phyloP scores from a whole-genome alignment of 2,113 vertebrate species.

The Cephalopterus ornatus region DNA sequence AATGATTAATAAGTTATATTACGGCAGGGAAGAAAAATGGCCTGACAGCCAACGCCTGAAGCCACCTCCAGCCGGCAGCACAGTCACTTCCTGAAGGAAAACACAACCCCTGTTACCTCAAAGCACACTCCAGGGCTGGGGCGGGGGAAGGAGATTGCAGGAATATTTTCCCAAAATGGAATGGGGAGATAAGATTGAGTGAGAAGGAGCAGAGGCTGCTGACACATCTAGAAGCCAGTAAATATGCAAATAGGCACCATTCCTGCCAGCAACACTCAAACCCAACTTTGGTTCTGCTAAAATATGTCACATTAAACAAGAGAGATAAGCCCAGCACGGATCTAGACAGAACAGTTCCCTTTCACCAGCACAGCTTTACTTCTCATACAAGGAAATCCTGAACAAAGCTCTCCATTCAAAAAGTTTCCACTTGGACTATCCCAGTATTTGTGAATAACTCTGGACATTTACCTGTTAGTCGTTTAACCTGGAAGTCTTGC shows the following conservation, averaged over 20 bases:
- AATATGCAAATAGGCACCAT: background rate
- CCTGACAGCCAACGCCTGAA: background rate
- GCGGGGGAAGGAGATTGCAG: background rate
- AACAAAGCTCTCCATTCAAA: background rate
- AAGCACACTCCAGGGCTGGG: background rate
- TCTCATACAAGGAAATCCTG: background rate
- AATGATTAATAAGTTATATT: background rate
- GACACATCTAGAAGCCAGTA: background rate
- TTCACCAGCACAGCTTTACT: background rate
- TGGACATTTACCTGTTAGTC: background rate
- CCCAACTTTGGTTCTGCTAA: background rate
- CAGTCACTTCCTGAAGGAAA: background rate
- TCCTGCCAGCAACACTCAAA: background rate
- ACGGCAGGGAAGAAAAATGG: accelerated
- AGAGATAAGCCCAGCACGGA: background rate
- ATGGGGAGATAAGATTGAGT: slow-evolving; percentile 3
- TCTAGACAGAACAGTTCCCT: background rate
- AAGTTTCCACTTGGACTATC: background rate
- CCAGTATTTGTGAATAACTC: background rate
- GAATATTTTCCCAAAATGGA: slow-evolving; percentile 9
- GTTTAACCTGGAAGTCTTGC: background rate
- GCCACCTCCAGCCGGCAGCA: background rate
- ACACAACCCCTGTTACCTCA: background rate
- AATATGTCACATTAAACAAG: background rate
- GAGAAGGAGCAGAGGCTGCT: slow-evolving; percentile 4